phyloP scores from a whole-genome alignment of 2,113 vertebrate genomes.

The Cyprinodon brontotheroides region DNA sequence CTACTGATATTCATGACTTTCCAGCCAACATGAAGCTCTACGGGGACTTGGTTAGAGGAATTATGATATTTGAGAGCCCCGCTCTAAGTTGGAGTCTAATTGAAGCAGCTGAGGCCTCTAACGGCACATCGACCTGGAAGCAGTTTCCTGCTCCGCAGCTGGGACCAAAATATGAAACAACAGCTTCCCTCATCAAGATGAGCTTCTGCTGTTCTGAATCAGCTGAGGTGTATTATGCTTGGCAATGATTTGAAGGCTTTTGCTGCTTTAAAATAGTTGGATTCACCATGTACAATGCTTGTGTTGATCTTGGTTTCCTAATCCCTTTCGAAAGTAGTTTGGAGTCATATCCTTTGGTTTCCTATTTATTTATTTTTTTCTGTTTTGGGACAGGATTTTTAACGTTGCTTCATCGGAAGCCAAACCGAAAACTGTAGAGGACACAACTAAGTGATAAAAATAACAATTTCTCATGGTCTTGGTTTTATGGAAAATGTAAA shows the following conservation, averaged over 20 bases:
- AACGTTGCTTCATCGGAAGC: constrained; percentile 1
- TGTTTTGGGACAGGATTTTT: background rate
- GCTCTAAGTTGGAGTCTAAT: constrained; percentile 15
- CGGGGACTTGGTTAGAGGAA: background rate
- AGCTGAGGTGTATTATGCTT: constrained; percentile 3
- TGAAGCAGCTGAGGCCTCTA: constrained; percentile 8
- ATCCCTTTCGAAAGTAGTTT: background rate
- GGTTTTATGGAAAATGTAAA: background rate
- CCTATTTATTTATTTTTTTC: background rate
- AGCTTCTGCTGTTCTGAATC: background rate
- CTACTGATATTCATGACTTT: background rate
- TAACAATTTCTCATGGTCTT: constrained; percentile 1
- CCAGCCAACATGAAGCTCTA: background rate
- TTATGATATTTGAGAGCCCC: constrained; percentile 5
- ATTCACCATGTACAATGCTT: background rate
- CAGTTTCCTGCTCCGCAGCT: background rate
- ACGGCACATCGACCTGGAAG: background rate
- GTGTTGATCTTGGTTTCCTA: background rate
- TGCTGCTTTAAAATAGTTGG: constrained; percentile 3
- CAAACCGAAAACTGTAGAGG: constrained; percentile 2
- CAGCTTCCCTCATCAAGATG: background rate
- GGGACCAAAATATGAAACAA: background rate
- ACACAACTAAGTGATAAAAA: background rate
- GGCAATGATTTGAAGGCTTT: background rate
- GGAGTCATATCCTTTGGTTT: background rate